phyloP scores from a whole-genome alignment of 1,140 invertebrate species.

The Ceratina japonica region DNA sequence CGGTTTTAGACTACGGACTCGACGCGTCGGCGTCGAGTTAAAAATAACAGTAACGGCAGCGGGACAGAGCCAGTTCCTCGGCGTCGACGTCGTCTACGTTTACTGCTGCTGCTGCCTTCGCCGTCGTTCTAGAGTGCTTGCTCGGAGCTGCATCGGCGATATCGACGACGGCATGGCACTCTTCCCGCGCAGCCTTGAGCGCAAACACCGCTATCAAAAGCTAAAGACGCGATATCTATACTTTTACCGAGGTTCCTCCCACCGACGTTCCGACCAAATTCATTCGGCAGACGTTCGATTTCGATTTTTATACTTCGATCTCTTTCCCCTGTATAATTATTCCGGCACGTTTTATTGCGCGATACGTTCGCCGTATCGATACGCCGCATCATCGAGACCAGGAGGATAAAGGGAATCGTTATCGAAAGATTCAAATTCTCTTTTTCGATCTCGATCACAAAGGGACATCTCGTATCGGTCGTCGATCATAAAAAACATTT shows the following conservation, averaged over 20 bases:
- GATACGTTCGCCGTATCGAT: conserved; percentile 1
- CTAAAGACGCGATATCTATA: conserved; percentile 1
- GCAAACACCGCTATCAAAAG: conserved; percentile 14
- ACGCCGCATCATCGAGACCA: conserved; percentile 23
- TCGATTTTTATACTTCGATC: too few species aligned
- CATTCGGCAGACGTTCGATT: neutral
- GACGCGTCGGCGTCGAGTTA: conserved; percentile 78
- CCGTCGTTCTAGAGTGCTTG: conserved; percentile 30
- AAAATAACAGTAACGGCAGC: conserved; percentile 78
- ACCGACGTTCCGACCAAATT: neutral
- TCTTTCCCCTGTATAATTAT: too few species aligned
- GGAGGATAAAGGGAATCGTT: conserved; percentile 21
- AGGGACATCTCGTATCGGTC: too few species aligned
- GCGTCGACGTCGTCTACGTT: conserved; percentile 50
- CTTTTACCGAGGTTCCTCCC: neutral
- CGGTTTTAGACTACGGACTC: conserved; percentile 78
- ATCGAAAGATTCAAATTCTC: too few species aligned
- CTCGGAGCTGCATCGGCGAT: conserved; percentile 42
- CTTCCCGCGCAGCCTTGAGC: conserved; percentile 40
- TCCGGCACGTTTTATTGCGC: neutral
- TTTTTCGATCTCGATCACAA: too few species aligned
- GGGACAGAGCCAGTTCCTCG: conserved; percentile 49
- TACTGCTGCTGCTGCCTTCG: conserved; percentile 35
- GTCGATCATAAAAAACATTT: conserved; percentile 3
- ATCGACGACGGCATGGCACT: conserved; percentile 32